These are phyloP conservation scores for Polymixis lichenea DNA, from an alignment of 2,888 invertebrate species.

Conservation along the genomic window DNA sequence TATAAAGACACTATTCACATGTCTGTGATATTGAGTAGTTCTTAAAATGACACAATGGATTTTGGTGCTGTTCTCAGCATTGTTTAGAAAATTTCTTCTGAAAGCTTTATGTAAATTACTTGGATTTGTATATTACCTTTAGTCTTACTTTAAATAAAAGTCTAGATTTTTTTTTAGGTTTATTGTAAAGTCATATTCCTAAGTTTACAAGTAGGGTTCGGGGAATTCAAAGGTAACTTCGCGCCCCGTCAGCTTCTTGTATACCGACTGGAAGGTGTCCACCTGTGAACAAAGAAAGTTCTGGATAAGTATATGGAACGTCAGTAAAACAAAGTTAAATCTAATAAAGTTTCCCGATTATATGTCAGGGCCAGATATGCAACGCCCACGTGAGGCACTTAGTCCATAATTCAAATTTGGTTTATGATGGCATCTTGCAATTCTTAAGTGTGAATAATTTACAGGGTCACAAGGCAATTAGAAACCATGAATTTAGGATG, in stretches of 20 bases:
- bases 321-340: background rate
- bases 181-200: constrained; percentile 89
- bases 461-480: no score
- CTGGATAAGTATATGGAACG: background rate
- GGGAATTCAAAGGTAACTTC: constrained; percentile 99
- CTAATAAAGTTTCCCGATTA: background rate
- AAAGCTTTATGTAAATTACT: background rate
- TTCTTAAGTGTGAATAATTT: background rate
- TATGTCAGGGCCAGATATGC: background rate
- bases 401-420: background rate
- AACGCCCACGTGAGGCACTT: background rate
- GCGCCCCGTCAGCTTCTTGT: constrained; percentile 99
- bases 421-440: background rate
- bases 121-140: no score
- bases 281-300: constrained; percentile 92
- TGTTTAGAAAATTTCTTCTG: background rate
- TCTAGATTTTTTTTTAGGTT: constrained; percentile 81
- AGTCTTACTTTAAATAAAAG: constrained; percentile 35
- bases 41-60: background rate
- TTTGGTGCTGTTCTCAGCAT: background rate
- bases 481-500: no score
- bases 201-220: constrained; percentile 97
- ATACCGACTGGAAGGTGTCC: constrained; percentile 99
- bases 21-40: background rate
- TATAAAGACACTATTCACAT: no score